Evolutionary conservation across 2,888 invertebrate species (phyloP).

Genomic region (Acheta domesticus): DNA sequence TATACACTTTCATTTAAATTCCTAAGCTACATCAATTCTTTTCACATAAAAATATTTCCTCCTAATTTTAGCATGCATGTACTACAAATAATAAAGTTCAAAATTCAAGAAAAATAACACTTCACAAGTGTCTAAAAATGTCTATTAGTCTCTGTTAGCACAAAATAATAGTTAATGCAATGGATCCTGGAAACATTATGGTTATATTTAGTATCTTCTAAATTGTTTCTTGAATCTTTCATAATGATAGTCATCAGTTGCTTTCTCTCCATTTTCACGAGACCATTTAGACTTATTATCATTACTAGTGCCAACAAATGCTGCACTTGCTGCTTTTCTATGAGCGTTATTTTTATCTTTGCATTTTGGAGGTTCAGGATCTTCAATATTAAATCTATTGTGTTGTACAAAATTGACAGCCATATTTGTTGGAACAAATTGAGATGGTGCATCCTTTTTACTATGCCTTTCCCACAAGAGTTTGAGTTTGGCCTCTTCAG

Average conservation of each 20-base stretch:
- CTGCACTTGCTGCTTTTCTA: slow-evolving; percentile 50
- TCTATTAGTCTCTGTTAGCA: no score
- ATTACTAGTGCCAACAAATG: slow-evolving; percentile 33
- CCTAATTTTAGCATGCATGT: no score
- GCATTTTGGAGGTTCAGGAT: slow-evolving; percentile 57
- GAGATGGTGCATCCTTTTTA: slow-evolving; percentile 89
- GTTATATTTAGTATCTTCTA: slow-evolving; percentile 64
- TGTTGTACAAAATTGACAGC: slow-evolving; percentile 98
- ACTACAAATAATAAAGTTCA: no score
- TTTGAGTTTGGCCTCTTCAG: slow-evolving; percentile 95
- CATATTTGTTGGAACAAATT: slow-evolving; percentile 97
- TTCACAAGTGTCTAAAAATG: no score
- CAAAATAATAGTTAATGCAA: no score
- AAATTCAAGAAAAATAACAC: no score
- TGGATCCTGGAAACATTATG: background rate
- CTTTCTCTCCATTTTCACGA: slow-evolving; percentile 74
- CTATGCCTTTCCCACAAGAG: slow-evolving; percentile 83
- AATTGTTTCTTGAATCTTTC: slow-evolving; percentile 96
- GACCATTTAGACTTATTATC: slow-evolving; percentile 38
- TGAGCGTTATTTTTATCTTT: slow-evolving; percentile 34
- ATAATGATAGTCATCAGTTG: slow-evolving; percentile 95
- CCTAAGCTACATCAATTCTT: no score
- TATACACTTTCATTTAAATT: no score
- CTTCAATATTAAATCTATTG: slow-evolving; percentile 91
- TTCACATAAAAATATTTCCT: no score